A percentile compares a stretch with the other conserved stretches of the same genome.
phyloP scores from a whole-genome alignment of 2,113 vertebrate genomes.

The Proteles cristata region DNA sequence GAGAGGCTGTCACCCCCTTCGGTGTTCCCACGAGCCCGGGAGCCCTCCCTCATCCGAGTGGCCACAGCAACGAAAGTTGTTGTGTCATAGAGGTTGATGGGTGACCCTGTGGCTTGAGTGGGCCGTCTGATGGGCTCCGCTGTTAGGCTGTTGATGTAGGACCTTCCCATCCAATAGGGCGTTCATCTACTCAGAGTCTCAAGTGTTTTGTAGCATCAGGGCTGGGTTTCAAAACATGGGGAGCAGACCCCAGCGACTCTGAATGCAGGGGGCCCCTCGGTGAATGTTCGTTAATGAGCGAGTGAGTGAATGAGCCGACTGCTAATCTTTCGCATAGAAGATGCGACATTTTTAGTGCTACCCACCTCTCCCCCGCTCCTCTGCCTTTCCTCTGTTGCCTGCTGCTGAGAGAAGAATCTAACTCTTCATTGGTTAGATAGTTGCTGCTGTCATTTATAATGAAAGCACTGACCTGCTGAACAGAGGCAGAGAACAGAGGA shows the following conservation, averaged over 20 bases:
- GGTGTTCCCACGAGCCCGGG: rapidly evolving
- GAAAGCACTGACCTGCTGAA: not conserved
- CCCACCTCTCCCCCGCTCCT: not conserved
- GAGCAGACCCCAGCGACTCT: not conserved
- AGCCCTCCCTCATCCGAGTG: rapidly evolving
- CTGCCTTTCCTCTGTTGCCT: not conserved
- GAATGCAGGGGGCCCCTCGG: not conserved
- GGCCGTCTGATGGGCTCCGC: not conserved
- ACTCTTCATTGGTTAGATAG: not conserved
- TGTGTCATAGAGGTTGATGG: not conserved
- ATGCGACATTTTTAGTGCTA: not conserved
- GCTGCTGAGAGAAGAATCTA: not conserved
- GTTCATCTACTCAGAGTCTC: not conserved
- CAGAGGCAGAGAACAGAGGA: not conserved
- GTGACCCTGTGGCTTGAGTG: rapidly evolving
- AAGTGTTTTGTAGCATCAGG: not conserved
- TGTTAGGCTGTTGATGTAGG: not conserved
- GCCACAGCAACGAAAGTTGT: not conserved
- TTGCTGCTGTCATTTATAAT: not conserved
- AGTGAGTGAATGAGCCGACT: rapidly evolving
- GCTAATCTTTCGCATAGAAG: no score
- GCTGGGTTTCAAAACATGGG: not conserved
- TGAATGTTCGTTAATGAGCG: not conserved
- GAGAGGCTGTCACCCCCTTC: not conserved
- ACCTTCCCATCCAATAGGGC: not conserved